These are phyloP conservation scores for Sapayoa aenigma DNA, from an alignment of 2,113 vertebrate species.

Conservation along the genomic window DNA sequence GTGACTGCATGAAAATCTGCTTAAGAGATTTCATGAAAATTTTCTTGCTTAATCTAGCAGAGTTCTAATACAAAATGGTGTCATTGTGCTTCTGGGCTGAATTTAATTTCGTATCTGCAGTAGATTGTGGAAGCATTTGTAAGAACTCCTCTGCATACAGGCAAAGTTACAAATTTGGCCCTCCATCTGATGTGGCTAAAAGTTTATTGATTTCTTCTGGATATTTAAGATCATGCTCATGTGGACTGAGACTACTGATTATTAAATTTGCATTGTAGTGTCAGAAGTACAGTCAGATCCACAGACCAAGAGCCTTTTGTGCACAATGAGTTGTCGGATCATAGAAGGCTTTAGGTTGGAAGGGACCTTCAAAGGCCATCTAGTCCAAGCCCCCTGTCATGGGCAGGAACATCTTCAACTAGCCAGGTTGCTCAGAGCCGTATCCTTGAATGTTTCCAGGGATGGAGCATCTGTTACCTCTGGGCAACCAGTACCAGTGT, in stretches of 20 bases:
- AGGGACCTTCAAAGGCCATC: neutral
- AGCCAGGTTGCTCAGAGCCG: neutral
- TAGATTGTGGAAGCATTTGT: neutral
- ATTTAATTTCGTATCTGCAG: neutral
- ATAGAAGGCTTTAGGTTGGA: neutral
- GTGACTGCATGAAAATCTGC: neutral
- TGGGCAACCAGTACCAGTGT: neutral
- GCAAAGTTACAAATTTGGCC: neutral
- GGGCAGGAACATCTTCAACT: neutral
- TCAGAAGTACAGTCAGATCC: neutral
- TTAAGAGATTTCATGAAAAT: neutral
- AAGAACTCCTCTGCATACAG: neutral
- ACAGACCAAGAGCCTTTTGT: neutral
- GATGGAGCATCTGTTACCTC: accelerated
- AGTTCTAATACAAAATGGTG: neutral
- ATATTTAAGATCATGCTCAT: neutral
- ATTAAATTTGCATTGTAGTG: neutral
- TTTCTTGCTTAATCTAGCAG: neutral
- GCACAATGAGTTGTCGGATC: neutral
- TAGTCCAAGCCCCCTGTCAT: neutral
- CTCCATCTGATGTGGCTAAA: neutral
- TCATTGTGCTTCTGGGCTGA: neutral
- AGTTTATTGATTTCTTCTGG: neutral
- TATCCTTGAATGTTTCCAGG: accelerated
- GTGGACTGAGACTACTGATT: neutral